These are phyloP conservation scores for Lycocorax pyrrhopterus DNA, from an alignment of 2,113 vertebrate genomes.

Conservation along the genomic window DNA sequence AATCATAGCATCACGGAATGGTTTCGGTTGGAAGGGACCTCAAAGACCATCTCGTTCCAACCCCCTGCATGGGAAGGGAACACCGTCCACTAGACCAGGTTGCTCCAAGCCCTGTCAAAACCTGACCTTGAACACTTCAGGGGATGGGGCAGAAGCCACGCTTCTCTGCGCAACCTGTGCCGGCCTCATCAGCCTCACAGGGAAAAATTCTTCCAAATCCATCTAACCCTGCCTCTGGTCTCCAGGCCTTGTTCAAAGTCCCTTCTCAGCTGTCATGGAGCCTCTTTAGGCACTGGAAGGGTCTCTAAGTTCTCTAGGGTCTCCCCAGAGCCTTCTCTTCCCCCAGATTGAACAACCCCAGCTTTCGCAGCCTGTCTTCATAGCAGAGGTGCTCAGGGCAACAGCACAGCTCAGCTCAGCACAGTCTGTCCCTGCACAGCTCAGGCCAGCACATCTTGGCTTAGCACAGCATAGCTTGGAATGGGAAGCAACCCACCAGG, in stretches of 20 bases:
- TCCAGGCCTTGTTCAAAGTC: background rate
- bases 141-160: background rate
- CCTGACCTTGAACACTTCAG: background rate
- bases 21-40: no score
- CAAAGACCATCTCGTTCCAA: background rate
- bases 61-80: background rate
- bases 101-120: background rate
- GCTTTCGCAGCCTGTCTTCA: background rate
- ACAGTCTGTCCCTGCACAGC: background rate
- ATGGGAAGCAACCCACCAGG: fast-evolving
- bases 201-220: background rate
- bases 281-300: background rate
- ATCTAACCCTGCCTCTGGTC: background rate
- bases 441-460: background rate
- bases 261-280: background rate
- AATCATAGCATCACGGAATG: fast-evolving
- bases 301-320: background rate
- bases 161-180: background rate
- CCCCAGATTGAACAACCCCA: background rate
- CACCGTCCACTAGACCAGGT: background rate
- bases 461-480: background rate
- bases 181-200: background rate
- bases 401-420: background rate
- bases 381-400: background rate
- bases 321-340: background rate